These are phyloP conservation scores for Calcarius lapponicus DNA, from an alignment of 2,797 vertebrate species.

Conservation along the genomic window DNA sequence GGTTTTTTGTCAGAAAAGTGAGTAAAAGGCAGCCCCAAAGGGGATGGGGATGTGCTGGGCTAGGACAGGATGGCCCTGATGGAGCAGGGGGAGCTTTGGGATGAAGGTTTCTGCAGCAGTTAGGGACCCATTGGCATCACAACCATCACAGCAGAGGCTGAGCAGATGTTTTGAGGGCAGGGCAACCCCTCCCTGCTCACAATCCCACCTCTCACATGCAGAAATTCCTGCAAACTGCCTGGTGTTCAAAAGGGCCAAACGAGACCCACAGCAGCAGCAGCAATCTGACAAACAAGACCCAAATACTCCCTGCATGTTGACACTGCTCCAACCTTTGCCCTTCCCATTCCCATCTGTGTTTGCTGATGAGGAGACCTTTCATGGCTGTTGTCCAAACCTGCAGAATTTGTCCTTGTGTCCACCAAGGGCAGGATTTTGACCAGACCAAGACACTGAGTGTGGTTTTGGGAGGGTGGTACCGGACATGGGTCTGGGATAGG, in stretches of 20 bases:
- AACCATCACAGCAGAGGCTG: background rate
- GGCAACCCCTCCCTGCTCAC: background rate
- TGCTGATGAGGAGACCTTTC: background rate
- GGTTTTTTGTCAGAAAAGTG: background rate
- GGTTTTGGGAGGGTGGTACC: background rate
- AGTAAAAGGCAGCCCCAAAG: background rate
- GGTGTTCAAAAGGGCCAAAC: background rate
- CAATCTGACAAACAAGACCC: background rate
- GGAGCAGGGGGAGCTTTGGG: background rate
- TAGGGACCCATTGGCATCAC: background rate
- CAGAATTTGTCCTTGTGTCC: background rate
- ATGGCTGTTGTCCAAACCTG: background rate
- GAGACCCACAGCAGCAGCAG: background rate
- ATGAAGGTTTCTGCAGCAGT: background rate
- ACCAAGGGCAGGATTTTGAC: background rate
- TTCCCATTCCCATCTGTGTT: background rate
- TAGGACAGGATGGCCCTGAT: fast-evolving
- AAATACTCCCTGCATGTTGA: background rate
- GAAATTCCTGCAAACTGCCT: background rate
- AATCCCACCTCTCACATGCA: background rate
- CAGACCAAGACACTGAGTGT: background rate
- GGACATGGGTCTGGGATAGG: fast-evolving
- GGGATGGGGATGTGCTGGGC: background rate
- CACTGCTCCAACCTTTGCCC: background rate
- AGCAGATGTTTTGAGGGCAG: fast-evolving